Base-by-base conservation (phyloP, 2,888 invertebrate genomes). In the Pardosa pseudoannulata region DNA sequence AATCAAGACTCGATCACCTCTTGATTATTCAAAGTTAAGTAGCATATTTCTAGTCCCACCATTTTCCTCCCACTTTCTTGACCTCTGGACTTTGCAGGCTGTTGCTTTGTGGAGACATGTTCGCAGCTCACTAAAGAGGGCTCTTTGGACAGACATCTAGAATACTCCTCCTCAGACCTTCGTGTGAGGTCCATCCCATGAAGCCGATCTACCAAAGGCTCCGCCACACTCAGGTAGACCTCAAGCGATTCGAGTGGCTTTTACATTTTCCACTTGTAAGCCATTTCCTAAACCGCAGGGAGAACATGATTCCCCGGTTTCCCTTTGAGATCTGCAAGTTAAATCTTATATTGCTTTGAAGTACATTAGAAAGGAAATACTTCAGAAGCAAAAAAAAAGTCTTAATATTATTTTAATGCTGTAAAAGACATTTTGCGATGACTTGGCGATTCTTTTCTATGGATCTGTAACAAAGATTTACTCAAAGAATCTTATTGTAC, bases 141-240 rank as follows among this genome's bases (percentile, higher is more conserved):
- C 36, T 39, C 71, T 29, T 41, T 27, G 39, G 28, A 36, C 62
- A 9, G 56, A 29, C 75, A 70, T 64, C 62, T 32, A 9, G 56
- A 23, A 56, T 19, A 23, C 62, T 41, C 72, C 39, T 50, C 36
- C 16, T 32, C 9, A 28, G 16, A 19, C 13, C 82, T 72, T 83
- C 82, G 82, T 83, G 82, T 83, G 82, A 75, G 82, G 82, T 83
- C 82, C 27, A 19, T 29, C 64, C 36, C 29, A 41, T 74, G 70
- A 62, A 70, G 68, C 62, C 74, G 46, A 62, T 70, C 50, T 65
- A 83, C 82, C 82, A 83, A 83, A 83, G 76, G 64, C 23, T 23
- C 82, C 75, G 75, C 76, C 29, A 7, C 65, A 62, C 82, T 76
- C 46, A 71, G 39, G 31, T 32, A 56, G 50, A 72, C 23, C 70